These are phyloP conservation scores for Pseudachorutes palmiensis DNA, from an alignment of 1,140 invertebrate genomes.

Conservation along the genomic window DNA sequence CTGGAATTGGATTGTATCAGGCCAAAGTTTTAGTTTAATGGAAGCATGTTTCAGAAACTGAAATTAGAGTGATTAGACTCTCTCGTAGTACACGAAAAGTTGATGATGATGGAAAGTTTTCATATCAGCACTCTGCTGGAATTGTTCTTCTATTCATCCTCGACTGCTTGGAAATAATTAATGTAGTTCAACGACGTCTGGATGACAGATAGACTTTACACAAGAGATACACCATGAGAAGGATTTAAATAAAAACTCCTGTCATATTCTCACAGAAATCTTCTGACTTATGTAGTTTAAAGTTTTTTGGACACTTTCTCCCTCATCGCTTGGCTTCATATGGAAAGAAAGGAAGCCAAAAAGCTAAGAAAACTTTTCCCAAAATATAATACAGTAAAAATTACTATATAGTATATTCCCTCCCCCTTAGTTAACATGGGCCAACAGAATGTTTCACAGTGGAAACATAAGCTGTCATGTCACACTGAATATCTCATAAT, in stretches of 20 bases:
- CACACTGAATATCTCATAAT: conserved; percentile 10
- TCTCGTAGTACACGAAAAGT: neutral
- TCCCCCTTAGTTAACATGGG: neutral
- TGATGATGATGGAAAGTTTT: neutral
- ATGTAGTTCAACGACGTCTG: neutral
- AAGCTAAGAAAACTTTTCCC: conserved; percentile 5
- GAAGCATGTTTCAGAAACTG: neutral
- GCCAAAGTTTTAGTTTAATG: neutral
- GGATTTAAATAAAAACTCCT: conserved; percentile 10
- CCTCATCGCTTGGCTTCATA: conserved; percentile 15
- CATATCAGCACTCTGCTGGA: neutral
- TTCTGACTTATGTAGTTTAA: conserved; percentile 29
- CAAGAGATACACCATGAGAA: neutral
- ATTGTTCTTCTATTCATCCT: neutral
- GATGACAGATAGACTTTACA: conserved; percentile 1
- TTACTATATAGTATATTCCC: neutral
- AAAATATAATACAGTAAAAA: neutral
- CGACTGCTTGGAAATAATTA: neutral
- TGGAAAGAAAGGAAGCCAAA: conserved; percentile 10
- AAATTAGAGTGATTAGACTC: neutral
- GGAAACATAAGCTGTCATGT: conserved; percentile 1
- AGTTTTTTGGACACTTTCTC: conserved; percentile 25
- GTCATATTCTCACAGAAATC: conserved; percentile 1
- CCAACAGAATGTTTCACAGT: conserved; percentile 4
- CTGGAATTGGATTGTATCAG: neutral